phyloP scores from a whole-genome alignment of 2,797 vertebrate species.

The Meriones psammophilus region DNA sequence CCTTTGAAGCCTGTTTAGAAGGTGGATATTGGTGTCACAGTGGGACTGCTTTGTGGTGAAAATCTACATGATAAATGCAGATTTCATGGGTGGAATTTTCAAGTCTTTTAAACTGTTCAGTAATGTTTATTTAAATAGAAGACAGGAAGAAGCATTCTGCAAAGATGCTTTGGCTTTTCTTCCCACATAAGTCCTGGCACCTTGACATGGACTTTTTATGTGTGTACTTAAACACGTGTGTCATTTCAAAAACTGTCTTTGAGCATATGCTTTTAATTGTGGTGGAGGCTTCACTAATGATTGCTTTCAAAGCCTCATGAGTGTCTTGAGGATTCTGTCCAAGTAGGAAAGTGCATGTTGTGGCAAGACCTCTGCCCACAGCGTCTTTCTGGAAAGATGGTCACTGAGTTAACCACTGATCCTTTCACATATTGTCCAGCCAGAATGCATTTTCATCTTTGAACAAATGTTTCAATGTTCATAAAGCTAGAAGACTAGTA shows the following conservation, averaged over 20 bases:
- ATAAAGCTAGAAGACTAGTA: neutral
- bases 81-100: conserved; percentile 26
- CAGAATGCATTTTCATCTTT: neutral
- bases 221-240: conserved; percentile 51
- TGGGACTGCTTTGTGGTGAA: neutral
- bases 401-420: neutral
- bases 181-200: conserved; percentile 51
- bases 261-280: conserved; percentile 62
- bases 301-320: conserved; percentile 47
- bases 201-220: conserved; percentile 59
- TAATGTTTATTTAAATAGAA: conserved; percentile 44
- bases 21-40: neutral
- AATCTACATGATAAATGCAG: conserved; percentile 25
- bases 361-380: neutral
- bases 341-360: neutral
- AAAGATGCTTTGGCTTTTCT: conserved; percentile 60
- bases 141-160: conserved; percentile 6
- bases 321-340: neutral
- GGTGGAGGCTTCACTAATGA: conserved; percentile 42
- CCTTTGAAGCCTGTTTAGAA: neutral
- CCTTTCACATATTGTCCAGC: no score
- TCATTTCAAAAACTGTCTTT: conserved; percentile 70
- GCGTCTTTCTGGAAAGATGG: neutral
- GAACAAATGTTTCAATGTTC: neutral
- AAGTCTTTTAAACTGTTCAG: neutral